phyloP scores from a whole-genome alignment of 2,797 vertebrate genomes.

The Alfaro cultratus region DNA sequence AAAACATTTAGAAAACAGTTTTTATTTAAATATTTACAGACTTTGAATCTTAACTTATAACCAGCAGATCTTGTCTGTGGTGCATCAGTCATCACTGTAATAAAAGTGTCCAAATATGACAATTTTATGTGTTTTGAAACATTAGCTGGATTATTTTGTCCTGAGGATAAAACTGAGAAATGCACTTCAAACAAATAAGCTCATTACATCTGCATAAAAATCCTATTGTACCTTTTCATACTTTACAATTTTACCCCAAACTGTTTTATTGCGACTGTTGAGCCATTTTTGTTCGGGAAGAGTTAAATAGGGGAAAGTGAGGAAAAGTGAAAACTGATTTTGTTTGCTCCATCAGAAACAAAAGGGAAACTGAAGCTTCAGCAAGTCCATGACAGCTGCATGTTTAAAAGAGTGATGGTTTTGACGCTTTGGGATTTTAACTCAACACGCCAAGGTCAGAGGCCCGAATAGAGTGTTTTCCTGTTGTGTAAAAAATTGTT shows the following conservation, averaged over 20 bases:
- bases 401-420: background rate
- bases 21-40: background rate
- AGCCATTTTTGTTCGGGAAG: background rate
- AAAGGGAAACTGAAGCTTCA: background rate
- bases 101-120: background rate
- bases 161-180: background rate
- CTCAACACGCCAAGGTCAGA: conserved; percentile 33
- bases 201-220: background rate
- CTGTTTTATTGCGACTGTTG: background rate
- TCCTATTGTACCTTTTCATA: background rate
- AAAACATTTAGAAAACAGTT: background rate
- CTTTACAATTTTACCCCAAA: background rate
- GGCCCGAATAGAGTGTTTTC: conserved; percentile 41
- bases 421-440: conserved; percentile 12
- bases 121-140: background rate
- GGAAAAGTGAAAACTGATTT: background rate
- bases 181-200: background rate
- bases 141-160: background rate
- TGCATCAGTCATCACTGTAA: background rate
- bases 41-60: background rate
- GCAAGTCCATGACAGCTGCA: background rate
- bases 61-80: background rate
- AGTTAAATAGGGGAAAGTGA: background rate
- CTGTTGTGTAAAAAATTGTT: conserved; percentile 58
- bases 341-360: background rate